phyloP scores from a whole-genome alignment of 2,797 vertebrate genomes.

The Enteromius radiatus region DNA sequence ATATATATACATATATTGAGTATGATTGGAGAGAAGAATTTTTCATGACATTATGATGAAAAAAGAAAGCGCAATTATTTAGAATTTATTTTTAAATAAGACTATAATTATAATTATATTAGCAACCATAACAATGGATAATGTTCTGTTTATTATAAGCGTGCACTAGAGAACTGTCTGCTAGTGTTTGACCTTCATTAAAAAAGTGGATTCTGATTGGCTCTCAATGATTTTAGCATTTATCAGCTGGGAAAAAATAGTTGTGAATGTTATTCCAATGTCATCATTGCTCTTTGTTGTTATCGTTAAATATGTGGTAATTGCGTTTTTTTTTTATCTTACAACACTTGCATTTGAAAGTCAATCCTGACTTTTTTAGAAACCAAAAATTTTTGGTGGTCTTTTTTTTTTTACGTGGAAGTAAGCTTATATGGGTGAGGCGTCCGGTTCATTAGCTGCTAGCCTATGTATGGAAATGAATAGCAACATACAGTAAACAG shows the following conservation, averaged over 20 bases:
- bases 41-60: too few relatives aligned
- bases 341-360: not conserved
- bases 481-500: too few relatives aligned
- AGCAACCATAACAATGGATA: not conserved
- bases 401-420: too few relatives aligned
- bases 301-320: not conserved
- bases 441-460: too few relatives aligned
- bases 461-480: too few relatives aligned
- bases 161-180: not conserved
- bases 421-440: too few relatives aligned
- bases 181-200: not conserved
- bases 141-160: not conserved
- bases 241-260: not conserved
- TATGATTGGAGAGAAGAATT: too few relatives aligned
- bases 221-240: not conserved
- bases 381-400: too few relatives aligned
- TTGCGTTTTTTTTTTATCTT: not conserved
- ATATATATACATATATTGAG: too few relatives aligned
- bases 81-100: too few relatives aligned
- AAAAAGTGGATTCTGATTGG: not conserved
- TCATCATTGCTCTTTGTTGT: not conserved
- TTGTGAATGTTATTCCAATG: not conserved
- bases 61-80: too few relatives aligned
- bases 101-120: not conserved
- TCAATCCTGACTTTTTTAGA: not conserved